These are phyloP conservation scores for Brachionus asplanchnoidis DNA, from an alignment of 1,140 invertebrate genomes.

Conservation along the genomic window DNA sequence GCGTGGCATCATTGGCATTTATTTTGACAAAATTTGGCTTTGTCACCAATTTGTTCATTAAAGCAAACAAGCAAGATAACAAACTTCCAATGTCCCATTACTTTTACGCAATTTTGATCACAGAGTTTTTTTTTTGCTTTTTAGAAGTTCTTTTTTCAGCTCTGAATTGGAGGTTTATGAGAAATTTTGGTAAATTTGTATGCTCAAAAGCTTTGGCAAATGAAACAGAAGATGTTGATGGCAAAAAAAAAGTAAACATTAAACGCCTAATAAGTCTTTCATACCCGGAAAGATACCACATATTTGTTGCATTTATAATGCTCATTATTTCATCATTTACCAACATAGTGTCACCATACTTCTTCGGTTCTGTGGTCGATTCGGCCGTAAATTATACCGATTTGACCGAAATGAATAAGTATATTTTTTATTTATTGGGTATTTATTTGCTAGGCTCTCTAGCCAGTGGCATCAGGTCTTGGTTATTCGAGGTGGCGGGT, in stretches of 20 bases:
- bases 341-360: conserved; percentile 51
- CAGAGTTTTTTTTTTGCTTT: neutral
- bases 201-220: neutral
- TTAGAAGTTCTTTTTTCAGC: neutral
- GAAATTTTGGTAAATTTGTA: neutral
- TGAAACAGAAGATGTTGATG: neutral
- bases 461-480: conserved; percentile 48
- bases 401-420: conserved; percentile 50
- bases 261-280: conserved; percentile 6
- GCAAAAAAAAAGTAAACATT: neutral
- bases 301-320: conserved; percentile 18
- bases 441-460: conserved; percentile 50
- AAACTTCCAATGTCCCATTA: neutral
- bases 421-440: conserved; percentile 48
- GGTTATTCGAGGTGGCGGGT: conserved; percentile 52
- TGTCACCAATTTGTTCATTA: neutral
- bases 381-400: conserved; percentile 51
- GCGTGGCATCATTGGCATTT: neutral
- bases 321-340: conserved; percentile 49
- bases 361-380: conserved; percentile 55
- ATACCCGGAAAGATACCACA: conserved; percentile 6
- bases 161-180: neutral
- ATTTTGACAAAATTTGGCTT: conserved; percentile 1
- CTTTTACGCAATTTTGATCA: neutral
- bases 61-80: neutral